Base-by-base conservation (phyloP, 1,140 invertebrate species). In the Steinernema khuongi region DNA sequence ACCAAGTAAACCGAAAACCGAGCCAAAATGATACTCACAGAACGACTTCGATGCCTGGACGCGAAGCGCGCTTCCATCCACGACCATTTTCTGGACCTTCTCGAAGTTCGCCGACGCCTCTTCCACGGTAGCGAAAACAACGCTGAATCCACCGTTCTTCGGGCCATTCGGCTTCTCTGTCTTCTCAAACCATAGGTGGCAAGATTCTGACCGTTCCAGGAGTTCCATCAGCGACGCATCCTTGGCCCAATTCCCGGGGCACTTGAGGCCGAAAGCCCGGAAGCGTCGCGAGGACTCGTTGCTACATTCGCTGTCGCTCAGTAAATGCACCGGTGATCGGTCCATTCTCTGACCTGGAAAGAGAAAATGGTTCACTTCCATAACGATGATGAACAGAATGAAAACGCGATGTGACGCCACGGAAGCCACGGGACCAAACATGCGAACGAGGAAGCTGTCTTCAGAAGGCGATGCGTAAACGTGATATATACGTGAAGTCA, bases 301-400 rank as follows among this genome's bases (percentile, higher is more conserved):
- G 50, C 50, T 22, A 17, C 50, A 14, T 60, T 60, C 50, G 50
- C 50, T 60, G 50, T 60, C 50, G 50, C 50, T 60, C 2, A 60
- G 50, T 7, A 60, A 4, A 22, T 60, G 50, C 11, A 26, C 11
- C 50, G 11, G 50, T 60, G 50, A 22, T 41, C 36, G 36, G n/a
- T 41, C 36, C 36, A 41, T n/a, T 41, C 36, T 41, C 7, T 41
- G 36, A n/a, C 7, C 36, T 41, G n/a, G 36, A 41, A 41, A 41
- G n/a, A n/a, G n/a, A n/a, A n/a, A n/a, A n/a, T n/a, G n/a, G n/a
- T n/a, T n/a, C n/a, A n/a, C n/a, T n/a, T n/a, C n/a, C n/a, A n/a
- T n/a, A n/a, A n/a, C n/a, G n/a, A n/a, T n/a, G n/a, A n/a, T n/a
- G n/a, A n/a, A n/a, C n/a, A n/a, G n/a, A n/a, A n/a, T n/a, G n/a